Percentiles rank a stretch among this genome's conserved stretches.
phyloP scores from a whole-genome alignment of 2,113 vertebrate species.

The Columba janthina region DNA sequence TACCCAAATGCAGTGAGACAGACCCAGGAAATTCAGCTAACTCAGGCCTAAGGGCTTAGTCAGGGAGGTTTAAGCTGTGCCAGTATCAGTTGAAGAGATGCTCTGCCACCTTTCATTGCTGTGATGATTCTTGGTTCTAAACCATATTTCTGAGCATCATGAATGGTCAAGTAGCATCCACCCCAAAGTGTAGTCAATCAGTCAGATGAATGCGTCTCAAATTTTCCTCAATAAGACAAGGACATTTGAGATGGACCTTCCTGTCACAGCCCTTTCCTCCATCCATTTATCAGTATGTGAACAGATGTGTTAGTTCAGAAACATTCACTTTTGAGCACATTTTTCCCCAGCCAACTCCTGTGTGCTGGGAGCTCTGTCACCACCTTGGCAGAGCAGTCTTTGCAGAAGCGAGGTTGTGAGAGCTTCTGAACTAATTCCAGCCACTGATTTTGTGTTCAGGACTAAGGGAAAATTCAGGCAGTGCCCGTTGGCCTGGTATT shows the following conservation, averaged over 20 bases:
- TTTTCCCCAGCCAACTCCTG: not conserved
- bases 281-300: not conserved
- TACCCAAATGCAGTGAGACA: not conserved
- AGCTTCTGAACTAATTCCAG: not conserved
- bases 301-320: not conserved
- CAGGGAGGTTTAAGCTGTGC: not conserved
- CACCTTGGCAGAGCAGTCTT: not conserved
- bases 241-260: not conserved
- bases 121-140: not conserved
- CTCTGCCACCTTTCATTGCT: not conserved
- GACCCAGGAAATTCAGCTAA: not conserved
- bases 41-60: slow-evolving; percentile 18
- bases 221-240: not conserved
- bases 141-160: not conserved
- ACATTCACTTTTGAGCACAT: not conserved
- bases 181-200: not conserved
- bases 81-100: not conserved
- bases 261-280: slow-evolving; percentile 31
- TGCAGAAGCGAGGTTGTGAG: not conserved
- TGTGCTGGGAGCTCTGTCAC: not conserved
- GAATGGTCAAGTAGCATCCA: not conserved
- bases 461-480: slow-evolving; percentile 21
- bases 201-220: not conserved
- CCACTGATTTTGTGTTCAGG: not conserved
- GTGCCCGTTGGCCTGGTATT: not conserved